phyloP scores from a whole-genome alignment of 2,888 invertebrate genomes.

The Microctonus brassicae region DNA sequence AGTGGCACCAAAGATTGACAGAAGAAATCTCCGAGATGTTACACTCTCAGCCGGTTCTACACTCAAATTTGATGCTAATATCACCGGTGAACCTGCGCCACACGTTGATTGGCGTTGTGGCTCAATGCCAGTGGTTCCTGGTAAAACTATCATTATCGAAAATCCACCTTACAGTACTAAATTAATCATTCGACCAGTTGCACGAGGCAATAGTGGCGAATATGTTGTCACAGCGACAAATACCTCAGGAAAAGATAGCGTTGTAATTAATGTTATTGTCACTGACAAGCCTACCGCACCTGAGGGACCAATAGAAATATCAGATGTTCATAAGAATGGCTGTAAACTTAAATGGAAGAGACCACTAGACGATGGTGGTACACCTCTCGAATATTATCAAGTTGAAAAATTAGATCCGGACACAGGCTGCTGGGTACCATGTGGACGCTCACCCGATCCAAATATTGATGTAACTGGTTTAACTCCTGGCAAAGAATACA shows the following conservation, averaged over 20 bases:
- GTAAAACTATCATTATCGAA: conserved; percentile 84
- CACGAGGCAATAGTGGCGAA: conserved; percentile 87
- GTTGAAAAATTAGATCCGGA: conserved; percentile 95
- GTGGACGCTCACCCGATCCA: conserved; percentile 86
- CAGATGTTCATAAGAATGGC: conserved; percentile 92
- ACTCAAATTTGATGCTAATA: conserved; percentile 92
- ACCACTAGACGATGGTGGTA: conserved; percentile 94
- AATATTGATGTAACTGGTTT: conserved; percentile 86
- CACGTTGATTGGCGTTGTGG: conserved; percentile 93
- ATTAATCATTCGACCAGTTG: conserved; percentile 84
- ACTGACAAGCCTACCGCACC: conserved; percentile 91
- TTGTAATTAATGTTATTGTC: conserved; percentile 84
- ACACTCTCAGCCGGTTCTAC: conserved; percentile 93
- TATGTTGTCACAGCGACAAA: conserved; percentile 89
- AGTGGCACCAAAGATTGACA: conserved; percentile 96
- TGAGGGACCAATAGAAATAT: conserved; percentile 90
- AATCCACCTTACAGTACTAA: conserved; percentile 91
- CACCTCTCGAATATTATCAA: conserved; percentile 95
- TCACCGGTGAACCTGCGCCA: conserved; percentile 96
- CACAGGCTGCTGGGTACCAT: conserved; percentile 90
- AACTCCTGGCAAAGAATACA: conserved; percentile 92
- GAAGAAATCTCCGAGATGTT: conserved; percentile 90
- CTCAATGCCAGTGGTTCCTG: conserved; percentile 79
- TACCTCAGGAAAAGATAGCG: conserved; percentile 88
- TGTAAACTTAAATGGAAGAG: conserved; percentile 96